Percentiles rank a stretch among this genome's conserved stretches.
These are phyloP conservation scores for Panulirus ornatus DNA, from an alignment of 1,140 invertebrate species.

Conservation along the genomic window DNA sequence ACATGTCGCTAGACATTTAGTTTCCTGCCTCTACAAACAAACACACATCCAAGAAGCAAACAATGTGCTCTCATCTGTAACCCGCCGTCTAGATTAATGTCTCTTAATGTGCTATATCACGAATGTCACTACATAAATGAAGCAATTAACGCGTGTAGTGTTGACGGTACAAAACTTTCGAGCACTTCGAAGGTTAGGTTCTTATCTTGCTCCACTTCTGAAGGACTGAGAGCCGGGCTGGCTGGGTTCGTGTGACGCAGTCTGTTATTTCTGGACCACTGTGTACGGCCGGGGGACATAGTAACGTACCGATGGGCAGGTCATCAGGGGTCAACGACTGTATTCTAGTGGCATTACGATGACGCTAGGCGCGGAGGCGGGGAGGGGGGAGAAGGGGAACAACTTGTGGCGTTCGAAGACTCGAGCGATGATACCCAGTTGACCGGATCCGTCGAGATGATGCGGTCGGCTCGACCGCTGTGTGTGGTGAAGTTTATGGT, in stretches of 20 bases:
- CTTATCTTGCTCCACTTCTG: not conserved
- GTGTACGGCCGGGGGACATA: too few relatives aligned
- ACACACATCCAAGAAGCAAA: not conserved
- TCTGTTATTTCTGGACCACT: not conserved
- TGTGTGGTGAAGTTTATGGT: constrained; percentile 2
- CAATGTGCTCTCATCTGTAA: not conserved
- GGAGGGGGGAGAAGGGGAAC: not conserved
- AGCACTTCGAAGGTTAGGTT: too few relatives aligned
- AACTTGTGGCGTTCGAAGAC: not conserved
- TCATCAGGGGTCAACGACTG: not conserved
- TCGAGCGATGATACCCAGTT: not conserved
- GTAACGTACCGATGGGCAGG: not conserved
- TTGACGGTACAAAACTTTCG: not conserved
- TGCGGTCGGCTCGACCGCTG: not conserved
- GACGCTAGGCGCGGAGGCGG: not conserved
- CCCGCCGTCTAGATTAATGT: not conserved
- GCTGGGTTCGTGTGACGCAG: not conserved
- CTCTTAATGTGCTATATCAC: not conserved
- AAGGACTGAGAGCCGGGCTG: not conserved
- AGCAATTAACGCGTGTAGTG: not conserved
- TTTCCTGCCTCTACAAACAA: not conserved
- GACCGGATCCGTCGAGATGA: not conserved
- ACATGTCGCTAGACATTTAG: not conserved
- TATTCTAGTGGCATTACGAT: too few relatives aligned
- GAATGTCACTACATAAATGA: not conserved